Evolutionary conservation across 2,113 vertebrate genomes (phyloP).

Genomic region (Pogona vitticeps): DNA sequence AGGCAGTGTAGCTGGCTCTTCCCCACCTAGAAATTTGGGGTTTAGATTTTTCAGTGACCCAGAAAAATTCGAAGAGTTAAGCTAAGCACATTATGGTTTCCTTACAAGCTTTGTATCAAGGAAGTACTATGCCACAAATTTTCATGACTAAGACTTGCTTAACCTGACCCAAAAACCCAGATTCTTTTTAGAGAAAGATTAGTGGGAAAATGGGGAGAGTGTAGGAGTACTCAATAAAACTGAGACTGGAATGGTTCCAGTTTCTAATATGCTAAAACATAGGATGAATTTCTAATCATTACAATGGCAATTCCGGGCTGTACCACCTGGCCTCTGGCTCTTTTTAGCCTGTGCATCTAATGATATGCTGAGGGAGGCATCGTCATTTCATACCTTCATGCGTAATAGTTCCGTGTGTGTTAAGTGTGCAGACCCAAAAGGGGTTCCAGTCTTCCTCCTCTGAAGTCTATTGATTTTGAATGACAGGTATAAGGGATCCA

Average conservation of each 20-base stretch:
- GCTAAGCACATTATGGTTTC: neutral
- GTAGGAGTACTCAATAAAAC: neutral
- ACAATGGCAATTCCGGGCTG: neutral
- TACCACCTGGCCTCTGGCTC: neutral
- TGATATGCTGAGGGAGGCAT: neutral
- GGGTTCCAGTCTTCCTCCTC: too few species aligned
- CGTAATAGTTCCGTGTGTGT: too few species aligned
- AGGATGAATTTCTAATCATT: neutral
- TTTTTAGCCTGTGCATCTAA: neutral
- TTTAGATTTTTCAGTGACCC: neutral
- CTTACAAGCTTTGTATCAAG: neutral
- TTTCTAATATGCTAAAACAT: neutral
- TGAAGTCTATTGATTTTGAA: too few species aligned
- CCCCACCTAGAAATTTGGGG: neutral
- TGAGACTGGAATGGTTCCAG: too few species aligned
- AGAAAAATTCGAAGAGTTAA: neutral
- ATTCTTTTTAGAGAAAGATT: too few species aligned
- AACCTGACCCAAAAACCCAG: too few species aligned
- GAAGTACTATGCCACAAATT: neutral
- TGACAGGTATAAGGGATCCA: too few species aligned
- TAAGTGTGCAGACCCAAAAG: too few species aligned
- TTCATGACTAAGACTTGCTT: too few species aligned
- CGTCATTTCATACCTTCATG: neutral
- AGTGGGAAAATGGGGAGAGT: too few species aligned
- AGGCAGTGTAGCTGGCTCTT: neutral